Evolutionary conservation across 2,797 vertebrate genomes (phyloP).

Genomic region (Odontamblyopus lacepedii): DNA sequence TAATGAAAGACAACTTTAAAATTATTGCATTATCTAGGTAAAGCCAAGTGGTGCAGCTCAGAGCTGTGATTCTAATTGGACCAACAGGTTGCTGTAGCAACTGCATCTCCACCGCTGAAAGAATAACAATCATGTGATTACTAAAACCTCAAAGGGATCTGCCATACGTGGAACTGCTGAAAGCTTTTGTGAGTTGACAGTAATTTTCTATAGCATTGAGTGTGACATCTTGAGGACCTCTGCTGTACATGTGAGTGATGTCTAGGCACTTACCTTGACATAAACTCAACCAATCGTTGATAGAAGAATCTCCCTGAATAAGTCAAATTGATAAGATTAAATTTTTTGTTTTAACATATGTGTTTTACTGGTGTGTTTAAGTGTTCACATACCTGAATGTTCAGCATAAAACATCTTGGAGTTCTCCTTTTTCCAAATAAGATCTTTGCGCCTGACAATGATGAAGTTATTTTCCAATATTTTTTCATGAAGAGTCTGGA

Average conservation of each 20-base stretch:
- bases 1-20: background rate
- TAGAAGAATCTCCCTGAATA: constrained; percentile 91
- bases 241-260: background rate
- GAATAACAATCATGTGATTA: too few relatives aligned
- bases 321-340: background rate
- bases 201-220: constrained; percentile 10
- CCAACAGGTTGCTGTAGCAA: constrained; percentile 35
- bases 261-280: constrained; percentile 85
- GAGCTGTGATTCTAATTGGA: constrained; percentile 4
- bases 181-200: constrained; percentile 10
- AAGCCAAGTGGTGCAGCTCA: constrained; percentile 3
- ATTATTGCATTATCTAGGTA: background rate
- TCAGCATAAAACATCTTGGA: constrained; percentile 89
- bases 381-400: constrained; percentile 81
- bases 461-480: constrained; percentile 86
- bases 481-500: constrained; percentile 86
- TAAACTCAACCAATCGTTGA: constrained; percentile 95
- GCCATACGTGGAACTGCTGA: constrained; percentile 5
- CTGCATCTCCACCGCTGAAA: background rate
- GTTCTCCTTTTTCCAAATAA: constrained; percentile 81
- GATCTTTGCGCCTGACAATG: constrained; percentile 83
- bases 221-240: constrained; percentile 4
- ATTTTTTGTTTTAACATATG: background rate
- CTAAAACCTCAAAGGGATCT: background rate
- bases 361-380: background rate